Conservation (phyloP, 2,113 vertebrate genomes). For the Triplophysa siluroides region DNA sequence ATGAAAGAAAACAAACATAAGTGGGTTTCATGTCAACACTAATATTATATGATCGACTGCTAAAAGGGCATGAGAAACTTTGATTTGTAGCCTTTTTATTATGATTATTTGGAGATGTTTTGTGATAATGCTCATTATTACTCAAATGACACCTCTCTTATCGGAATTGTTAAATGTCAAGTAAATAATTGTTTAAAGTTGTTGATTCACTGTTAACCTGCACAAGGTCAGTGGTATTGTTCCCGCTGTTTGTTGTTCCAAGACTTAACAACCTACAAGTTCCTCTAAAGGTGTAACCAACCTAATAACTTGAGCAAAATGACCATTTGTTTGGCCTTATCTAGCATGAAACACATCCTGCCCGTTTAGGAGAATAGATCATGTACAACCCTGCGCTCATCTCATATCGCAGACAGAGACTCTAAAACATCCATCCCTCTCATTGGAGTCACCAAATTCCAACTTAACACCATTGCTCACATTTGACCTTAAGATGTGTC, state of each 20-base stretch:
- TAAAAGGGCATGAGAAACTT: constrained; percentile 26
- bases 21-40: constrained; percentile 12
- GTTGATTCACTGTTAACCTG: background rate
- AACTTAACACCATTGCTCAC: constrained; percentile 35
- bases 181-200: constrained; percentile 2
- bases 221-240: constrained; percentile 15
- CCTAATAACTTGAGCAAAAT: constrained; percentile 10
- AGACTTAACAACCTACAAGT: background rate
- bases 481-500: constrained; percentile 39
- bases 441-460: constrained; percentile 14
- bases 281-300: constrained; percentile 26
- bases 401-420: constrained; percentile 6
- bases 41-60: constrained; percentile 18
- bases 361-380: constrained; percentile 3
- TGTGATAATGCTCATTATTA: background rate
- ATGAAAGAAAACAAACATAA: constrained; percentile 55
- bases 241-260: constrained; percentile 16
- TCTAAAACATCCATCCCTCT: constrained; percentile 6
- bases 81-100: background rate
- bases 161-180: background rate
- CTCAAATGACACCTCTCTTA: background rate
- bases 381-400: constrained; percentile 28
- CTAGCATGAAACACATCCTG: constrained; percentile 41
- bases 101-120: constrained; percentile 18
- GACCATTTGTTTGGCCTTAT: constrained; percentile 29